phyloP scores from a whole-genome alignment of 1,140 invertebrate species.

The Ephestia elutella region DNA sequence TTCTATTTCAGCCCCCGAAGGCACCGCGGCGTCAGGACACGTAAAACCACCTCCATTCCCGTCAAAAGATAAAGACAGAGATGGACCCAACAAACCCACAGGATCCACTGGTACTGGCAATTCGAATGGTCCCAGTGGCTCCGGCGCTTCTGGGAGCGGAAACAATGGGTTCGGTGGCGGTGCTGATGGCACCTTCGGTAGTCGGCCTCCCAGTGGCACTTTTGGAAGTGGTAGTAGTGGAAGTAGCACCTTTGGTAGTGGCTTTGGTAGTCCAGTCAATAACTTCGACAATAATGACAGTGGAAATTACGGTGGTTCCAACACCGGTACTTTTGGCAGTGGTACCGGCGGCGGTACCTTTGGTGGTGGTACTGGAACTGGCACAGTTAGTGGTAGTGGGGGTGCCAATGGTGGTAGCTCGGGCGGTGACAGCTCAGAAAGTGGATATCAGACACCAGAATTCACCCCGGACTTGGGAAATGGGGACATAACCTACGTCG shows the following conservation, averaged over 20 bases:
- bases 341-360: conserved; percentile 3
- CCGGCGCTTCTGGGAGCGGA: conserved; percentile 3
- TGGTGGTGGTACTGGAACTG: not conserved
- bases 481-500: conserved; percentile 40
- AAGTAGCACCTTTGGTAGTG: conserved; percentile 3
- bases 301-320: not conserved
- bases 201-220: not conserved
- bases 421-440: not conserved
- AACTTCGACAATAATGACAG: not conserved
- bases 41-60: conserved; percentile 64
- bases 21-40: conserved; percentile 72
- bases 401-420: not conserved
- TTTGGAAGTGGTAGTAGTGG: conserved; percentile 10
- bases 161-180: conserved; percentile 1
- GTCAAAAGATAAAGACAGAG: conserved; percentile 45
- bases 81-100: conserved; percentile 25
- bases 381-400: conserved; percentile 6
- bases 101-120: conserved; percentile 9
- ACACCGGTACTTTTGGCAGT: not conserved
- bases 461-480: conserved; percentile 29
- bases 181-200: conserved; percentile 5
- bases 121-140: conserved; percentile 6
- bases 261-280: not conserved
- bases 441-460: conserved; percentile 32
- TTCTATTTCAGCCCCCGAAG: conserved; percentile 59